Conservation (phyloP, 2,797 vertebrate genomes). For the Peromyscus melanophrys region DNA sequence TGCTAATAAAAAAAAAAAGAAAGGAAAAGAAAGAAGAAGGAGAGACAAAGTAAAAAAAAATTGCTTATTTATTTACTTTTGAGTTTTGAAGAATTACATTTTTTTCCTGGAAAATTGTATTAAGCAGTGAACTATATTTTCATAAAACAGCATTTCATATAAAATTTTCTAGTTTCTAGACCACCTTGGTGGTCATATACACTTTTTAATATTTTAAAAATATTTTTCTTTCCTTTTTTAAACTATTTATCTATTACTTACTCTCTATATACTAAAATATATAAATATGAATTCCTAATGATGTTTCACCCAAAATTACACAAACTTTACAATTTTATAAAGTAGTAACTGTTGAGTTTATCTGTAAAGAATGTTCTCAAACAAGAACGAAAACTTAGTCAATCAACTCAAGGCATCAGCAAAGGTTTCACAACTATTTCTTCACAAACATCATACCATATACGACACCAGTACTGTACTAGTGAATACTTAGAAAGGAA, state of each 20-base stretch:
- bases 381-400: constrained; percentile 53
- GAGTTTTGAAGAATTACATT: constrained; percentile 28
- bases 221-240: not conserved
- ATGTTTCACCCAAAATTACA: constrained; percentile 49
- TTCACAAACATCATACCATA: constrained; percentile 52
- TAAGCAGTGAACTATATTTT: constrained; percentile 42
- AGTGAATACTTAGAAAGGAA: constrained; percentile 20
- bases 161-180: constrained; percentile 23
- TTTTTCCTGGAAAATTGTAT: constrained; percentile 19
- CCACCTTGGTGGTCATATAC: not conserved
- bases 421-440: not conserved
- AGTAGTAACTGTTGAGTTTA: constrained; percentile 32
- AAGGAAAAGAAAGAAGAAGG: not conserved
- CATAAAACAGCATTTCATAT: constrained; percentile 2
- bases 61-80: constrained; percentile 45
- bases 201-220: constrained; percentile 36
- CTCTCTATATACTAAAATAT: constrained; percentile 49
- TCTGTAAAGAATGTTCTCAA: constrained; percentile 44
- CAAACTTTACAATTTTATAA: constrained; percentile 20
- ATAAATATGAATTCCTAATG: not conserved
- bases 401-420: constrained; percentile 28
- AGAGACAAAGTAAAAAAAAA: too few species aligned
- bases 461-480: not conserved
- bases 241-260: not conserved
- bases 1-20: not conserved